Conservation (phyloP, 2,797 vertebrate genomes). For the Silurus lanzhouensis region DNA sequence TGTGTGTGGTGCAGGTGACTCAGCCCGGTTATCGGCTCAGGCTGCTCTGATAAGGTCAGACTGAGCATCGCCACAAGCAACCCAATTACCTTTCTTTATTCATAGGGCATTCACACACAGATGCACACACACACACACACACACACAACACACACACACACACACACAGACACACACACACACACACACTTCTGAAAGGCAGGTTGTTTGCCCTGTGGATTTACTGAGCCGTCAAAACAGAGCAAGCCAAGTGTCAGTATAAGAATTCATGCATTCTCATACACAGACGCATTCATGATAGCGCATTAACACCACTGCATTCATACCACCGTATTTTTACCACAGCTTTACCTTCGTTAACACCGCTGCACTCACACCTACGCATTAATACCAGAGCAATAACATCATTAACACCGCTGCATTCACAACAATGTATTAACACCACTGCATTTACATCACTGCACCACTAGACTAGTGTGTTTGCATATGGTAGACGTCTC, state of each 20-base stretch:
- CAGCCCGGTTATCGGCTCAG: conserved; percentile 65
- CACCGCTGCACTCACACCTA: no score
- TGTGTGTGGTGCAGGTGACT: conserved; percentile 60
- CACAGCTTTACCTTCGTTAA: no score
- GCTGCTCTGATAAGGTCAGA: conserved; percentile 76
- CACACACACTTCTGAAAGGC: conserved; percentile 19
- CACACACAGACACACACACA: conserved; percentile 31
- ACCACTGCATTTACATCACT: no score
- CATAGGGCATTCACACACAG: conserved; percentile 54
- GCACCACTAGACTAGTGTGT: no score
- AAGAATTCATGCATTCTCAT: conserved; percentile 12
- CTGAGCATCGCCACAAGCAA: conserved; percentile 68
- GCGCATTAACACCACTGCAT: background rate
- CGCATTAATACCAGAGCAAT: no score
- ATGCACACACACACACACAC: background rate
- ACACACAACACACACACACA: conserved; percentile 17
- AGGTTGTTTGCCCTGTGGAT: conserved; percentile 27
- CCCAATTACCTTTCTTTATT: conserved; percentile 72
- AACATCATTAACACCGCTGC: no score
- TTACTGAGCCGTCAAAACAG: conserved; percentile 25
- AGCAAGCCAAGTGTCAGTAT: conserved; percentile 1
- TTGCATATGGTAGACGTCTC: no score
- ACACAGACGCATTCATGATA: background rate
- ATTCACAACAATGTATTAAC: no score
- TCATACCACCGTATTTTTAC: no score